Percentiles rank a stretch among this genome's conserved stretches.
Conservation (phyloP, 2,888 invertebrate species). For the Punctoribates punctum region DNA sequence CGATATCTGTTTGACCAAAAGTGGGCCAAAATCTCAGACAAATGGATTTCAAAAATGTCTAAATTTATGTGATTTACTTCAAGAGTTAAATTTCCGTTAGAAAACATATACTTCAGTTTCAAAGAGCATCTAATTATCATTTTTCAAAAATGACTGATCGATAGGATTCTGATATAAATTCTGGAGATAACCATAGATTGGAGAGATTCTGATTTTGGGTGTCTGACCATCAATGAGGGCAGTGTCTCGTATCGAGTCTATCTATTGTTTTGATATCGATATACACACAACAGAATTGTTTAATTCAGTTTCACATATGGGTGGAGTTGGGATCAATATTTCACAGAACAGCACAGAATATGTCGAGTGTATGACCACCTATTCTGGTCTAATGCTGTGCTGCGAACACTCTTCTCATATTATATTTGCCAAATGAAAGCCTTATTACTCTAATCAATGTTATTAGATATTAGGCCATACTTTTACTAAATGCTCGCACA, state of each 20-base stretch:
- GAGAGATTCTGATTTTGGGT: not conserved
- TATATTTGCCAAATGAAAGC: constrained; percentile 1
- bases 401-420: not conserved
- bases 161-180: not conserved
- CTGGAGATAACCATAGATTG: not conserved
- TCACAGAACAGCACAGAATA: constrained; percentile 2
- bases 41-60: not conserved
- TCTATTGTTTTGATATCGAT: not conserved
- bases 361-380: not conserved
- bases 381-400: not conserved
- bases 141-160: not conserved
- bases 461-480: constrained; percentile 12
- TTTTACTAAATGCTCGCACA: not conserved
- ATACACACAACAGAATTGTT: not conserved
- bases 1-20: not conserved
- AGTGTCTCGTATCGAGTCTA: not conserved
- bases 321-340: constrained; percentile 34
- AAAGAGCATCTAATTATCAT: not conserved
- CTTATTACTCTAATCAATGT: constrained; percentile 36
- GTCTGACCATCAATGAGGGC: constrained; percentile 24
- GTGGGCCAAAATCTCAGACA: not conserved
- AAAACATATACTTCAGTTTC: not conserved
- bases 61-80: not conserved
- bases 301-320: constrained; percentile 30
- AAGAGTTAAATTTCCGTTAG: not conserved